Percentiles rank a stretch among this genome's conserved stretches.
phyloP scores from a whole-genome alignment of 2,888 invertebrate species.

The Acleris cristana region DNA sequence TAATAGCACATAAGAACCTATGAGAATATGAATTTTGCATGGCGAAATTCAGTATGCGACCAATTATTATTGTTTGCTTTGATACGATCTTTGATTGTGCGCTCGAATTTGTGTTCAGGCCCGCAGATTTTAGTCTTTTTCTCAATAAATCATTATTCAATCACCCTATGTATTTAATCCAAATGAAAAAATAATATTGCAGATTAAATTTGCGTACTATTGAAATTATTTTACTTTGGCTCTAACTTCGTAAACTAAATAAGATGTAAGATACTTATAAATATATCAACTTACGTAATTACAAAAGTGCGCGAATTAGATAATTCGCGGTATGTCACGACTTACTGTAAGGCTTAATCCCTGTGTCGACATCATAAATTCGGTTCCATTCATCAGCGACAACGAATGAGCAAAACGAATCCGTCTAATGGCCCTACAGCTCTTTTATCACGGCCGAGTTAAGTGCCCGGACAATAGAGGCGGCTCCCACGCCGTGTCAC shows the following conservation, averaged over 20 bases:
- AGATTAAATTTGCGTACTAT: not conserved
- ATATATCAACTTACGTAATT: not conserved
- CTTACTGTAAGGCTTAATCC: conserved; percentile 44
- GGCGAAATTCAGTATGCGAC: conserved; percentile 53
- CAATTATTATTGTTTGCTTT: conserved; percentile 21
- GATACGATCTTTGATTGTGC: conserved; percentile 33
- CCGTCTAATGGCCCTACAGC: conserved; percentile 78
- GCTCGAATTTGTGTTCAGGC: conserved; percentile 11
- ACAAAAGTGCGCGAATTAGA: not conserved
- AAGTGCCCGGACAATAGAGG: conserved; percentile 78
- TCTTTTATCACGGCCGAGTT: conserved; percentile 78
- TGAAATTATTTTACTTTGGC: too few relatives aligned
- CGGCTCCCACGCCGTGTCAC: conserved; percentile 82
- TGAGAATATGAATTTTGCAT: conserved; percentile 54
- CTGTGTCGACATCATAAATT: conserved; percentile 65
- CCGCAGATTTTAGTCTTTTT: conserved; percentile 3
- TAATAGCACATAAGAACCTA: conserved; percentile 51
- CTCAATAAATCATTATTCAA: not conserved
- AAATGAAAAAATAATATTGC: not conserved
- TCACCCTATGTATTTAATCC: not conserved
- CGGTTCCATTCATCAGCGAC: conserved; percentile 76
- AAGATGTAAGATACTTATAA: too few relatives aligned
- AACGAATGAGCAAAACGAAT: conserved; percentile 82
- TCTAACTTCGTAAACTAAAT: too few relatives aligned
- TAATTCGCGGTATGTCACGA: conserved; percentile 11